Evolutionary conservation across 2,113 vertebrate genomes (phyloP), one percentile per base, ranked within the genome.

Genomic region (Pterocles burchelli): DNA sequence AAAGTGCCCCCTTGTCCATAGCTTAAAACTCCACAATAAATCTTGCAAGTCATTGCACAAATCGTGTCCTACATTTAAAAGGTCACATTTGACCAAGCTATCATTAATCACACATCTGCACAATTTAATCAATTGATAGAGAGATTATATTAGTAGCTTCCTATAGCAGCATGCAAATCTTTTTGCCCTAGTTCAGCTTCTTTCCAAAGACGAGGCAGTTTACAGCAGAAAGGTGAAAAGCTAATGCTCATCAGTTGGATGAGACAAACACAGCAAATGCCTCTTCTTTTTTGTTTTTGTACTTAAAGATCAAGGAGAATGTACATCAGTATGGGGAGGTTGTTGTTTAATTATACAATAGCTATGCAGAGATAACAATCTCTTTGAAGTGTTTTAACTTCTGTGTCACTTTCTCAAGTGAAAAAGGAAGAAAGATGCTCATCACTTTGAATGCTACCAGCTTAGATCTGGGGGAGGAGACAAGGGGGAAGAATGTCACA

Each of bases 371-470:
- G 85, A 89, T 71, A 92, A 91, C 43, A 72, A 85, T 89, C 70
- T 89, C 93, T 97, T 95, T 97, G 95, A 97, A 97, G 94, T 70
- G 49, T 63, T 85, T 85, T 90, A 95, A 95, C 81, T 94, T 85
- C 94, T 75, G 80, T 70, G 57, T 74, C 85, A 81, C 95, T 94
- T 97, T 90, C 36, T 90, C 36, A 62, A 94, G 59, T 88, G 73
- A 57, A 92, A 89, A 88, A 75, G 31, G 74, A 95, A 78, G 79
- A 78, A 73, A 90, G 76, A 89, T 82, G 28, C 67, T 85, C 79
- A 92, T 95, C 85, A 70, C 74, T 96, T 72, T 87, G 89, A 95
- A 82, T 28, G 45, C 87, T 80, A 52, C 54, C 66, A 87, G 62
- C 90, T 96, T 90, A 89, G 90, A 95, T 87, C 73, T 77, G 76